Base-by-base conservation (phyloP, 2,888 invertebrate species). In the Eupithecia pulchellata region DNA sequence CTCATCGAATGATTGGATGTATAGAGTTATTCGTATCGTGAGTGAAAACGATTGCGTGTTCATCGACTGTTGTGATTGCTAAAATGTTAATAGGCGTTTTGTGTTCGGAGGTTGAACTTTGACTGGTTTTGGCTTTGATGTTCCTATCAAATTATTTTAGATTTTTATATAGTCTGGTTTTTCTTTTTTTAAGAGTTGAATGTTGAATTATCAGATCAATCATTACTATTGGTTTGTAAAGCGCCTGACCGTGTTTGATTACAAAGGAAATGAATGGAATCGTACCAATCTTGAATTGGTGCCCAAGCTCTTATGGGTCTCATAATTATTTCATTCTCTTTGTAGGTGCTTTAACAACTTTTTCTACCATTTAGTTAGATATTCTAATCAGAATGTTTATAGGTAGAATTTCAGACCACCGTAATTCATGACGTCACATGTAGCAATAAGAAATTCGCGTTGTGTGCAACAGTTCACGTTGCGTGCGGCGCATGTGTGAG, bases 11-110 rank as follows among this genome's bases (percentile, higher is more conserved):
- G 27, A 29, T 58, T 30, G 58, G 32, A 32, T 60, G 32, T 90
- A 87, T 88, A 89, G 86, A 89, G 90, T 90, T 85, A 83, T 87
- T 88, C 84, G 85, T 86, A 88, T 85, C 87, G 89, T 86, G 89
- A 81, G 77, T 78, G 76, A 74, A 71, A 76, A 71, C 76, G 84
- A 87, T 92, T 87, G 91, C 91, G 90, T 91, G 91, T 76, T 77
- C 72, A 74, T 76, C 76, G 83, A 82, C 88, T 88, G 89, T 91
- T 90, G 85, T 87, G 90, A 91, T 91, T 88, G 86, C 88, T 90
- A 87, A 90, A 91, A 92, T 89, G 89, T 90, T 91, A 91, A 91
- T 91, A 88, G 90, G 81, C 86, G 87, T 86, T 81, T 80, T 89
- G 30, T 52, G 52, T 52, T 52, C 11, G 25, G 52, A 25, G 25